Evolutionary conservation across 2,888 invertebrate genomes (phyloP).

Genomic region (Lagria hirta): DNA sequence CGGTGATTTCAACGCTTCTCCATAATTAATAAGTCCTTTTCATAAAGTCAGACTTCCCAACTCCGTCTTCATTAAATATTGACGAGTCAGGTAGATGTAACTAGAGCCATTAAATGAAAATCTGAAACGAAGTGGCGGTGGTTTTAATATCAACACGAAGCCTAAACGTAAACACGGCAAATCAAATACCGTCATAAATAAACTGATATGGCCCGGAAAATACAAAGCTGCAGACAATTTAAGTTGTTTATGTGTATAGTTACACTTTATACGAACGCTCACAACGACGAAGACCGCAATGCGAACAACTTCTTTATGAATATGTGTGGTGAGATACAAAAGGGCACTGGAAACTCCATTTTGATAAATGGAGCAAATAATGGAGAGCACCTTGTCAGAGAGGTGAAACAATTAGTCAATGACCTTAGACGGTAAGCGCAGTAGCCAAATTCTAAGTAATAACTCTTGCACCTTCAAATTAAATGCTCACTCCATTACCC

Average conservation of each 20-base stretch:
- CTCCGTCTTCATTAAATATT: constrained; percentile 30
- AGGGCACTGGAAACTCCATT: constrained; percentile 5
- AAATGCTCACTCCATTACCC: too few relatives aligned
- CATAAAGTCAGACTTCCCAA: constrained; percentile 14
- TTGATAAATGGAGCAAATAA: constrained; percentile 25
- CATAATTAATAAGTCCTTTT: constrained; percentile 26
- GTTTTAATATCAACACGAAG: constrained; percentile 30
- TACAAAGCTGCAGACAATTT: constrained; percentile 44
- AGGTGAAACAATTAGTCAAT: too few relatives aligned
- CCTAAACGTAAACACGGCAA: constrained; percentile 40
- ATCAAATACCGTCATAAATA: constrained; percentile 47
- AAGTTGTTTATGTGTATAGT: constrained; percentile 46
- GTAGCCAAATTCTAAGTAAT: too few relatives aligned
- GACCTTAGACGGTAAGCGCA: too few relatives aligned
- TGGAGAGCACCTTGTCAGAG: constrained; percentile 23
- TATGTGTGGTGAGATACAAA: constrained; percentile 19
- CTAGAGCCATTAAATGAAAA: constrained; percentile 29
- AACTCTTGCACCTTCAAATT: too few relatives aligned
- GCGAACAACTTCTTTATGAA: constrained; percentile 34
- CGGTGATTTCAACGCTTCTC: too few relatives aligned
- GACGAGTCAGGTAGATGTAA: constrained; percentile 20
- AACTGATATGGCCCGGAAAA: constrained; percentile 49
- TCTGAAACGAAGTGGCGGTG: constrained; percentile 30
- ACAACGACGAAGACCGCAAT: constrained; percentile 33
- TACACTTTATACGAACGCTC: constrained; percentile 38